Percentiles rank a stretch among this genome's conserved stretches.
Conservation (phyloP, 2,888 invertebrate species). For the Allacma fusca region DNA sequence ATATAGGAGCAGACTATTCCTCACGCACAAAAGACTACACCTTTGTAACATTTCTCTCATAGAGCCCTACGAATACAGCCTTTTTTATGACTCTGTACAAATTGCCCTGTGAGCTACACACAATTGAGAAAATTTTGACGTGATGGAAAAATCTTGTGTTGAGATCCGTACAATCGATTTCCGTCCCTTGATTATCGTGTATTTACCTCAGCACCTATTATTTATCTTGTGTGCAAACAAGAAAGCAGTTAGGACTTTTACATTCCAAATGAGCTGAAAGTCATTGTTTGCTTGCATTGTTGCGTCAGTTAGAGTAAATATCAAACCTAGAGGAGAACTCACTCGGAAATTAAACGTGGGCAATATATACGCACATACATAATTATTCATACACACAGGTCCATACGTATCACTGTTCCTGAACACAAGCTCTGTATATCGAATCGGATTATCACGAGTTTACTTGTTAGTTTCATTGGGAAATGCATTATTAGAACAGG, state of each 20-base stretch:
- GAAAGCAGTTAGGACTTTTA: conserved; percentile 11
- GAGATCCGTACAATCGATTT: conserved; percentile 7
- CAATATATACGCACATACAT: too few species aligned
- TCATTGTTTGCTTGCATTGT: not conserved
- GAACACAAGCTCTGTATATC: not conserved
- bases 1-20: too few species aligned
- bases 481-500: not conserved
- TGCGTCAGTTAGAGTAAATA: conserved; percentile 12
- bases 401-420: too few species aligned
- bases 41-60: too few species aligned
- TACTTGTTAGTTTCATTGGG: conserved; percentile 3
- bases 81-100: too few species aligned
- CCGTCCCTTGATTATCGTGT: conserved; percentile 15
- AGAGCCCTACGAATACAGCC: too few species aligned
- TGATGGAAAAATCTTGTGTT: not conserved
- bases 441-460: conserved; percentile 36
- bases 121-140: not conserved
- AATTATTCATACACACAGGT: too few species aligned
- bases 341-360: too few species aligned
- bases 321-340: not conserved
- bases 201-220: conserved; percentile 29
- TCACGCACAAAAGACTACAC: too few species aligned
- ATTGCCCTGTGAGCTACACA: too few species aligned
- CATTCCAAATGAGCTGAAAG: not conserved
- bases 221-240: conserved; percentile 34